Percentiles rank a stretch among this genome's conserved stretches.
These are phyloP conservation scores for Tinea pellionella DNA, from an alignment of 2,888 invertebrate species.

Conservation along the genomic window DNA sequence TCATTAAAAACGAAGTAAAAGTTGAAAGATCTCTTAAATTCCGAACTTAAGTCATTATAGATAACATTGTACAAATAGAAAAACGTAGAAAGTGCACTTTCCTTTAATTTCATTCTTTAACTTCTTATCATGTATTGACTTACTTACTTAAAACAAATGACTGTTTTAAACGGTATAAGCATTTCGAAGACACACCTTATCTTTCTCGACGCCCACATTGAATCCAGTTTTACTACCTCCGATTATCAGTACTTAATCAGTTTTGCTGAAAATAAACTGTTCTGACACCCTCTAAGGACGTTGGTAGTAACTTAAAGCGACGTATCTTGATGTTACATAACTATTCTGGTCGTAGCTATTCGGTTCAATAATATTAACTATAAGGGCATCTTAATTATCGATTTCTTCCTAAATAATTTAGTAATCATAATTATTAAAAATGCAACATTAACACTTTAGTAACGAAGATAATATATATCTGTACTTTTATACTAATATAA, in stretches of 20 bases:
- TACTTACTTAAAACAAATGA: neutral
- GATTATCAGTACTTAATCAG: constrained; percentile 53
- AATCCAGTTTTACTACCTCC: constrained; percentile 44
- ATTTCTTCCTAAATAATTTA: too few species aligned
- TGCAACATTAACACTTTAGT: too few species aligned
- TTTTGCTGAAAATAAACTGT: constrained; percentile 48
- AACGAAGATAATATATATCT: too few species aligned
- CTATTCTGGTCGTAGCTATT: neutral
- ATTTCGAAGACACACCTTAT: constrained; percentile 31
- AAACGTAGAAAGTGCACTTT: neutral
- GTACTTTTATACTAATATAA: too few species aligned
- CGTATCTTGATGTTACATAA: neutral
- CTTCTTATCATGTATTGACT: neutral
- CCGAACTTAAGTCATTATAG: neutral
- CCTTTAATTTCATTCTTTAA: neutral
- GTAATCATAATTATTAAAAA: too few species aligned
- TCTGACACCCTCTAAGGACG: constrained; percentile 25
- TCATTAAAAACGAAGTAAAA: neutral
- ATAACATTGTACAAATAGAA: neutral
- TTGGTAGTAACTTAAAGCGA: constrained; percentile 7
- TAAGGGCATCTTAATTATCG: neutral
- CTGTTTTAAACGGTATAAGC: too few species aligned
- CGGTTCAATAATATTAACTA: neutral
- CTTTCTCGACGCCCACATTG: constrained; percentile 47
- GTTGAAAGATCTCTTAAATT: neutral